Evolutionary conservation across 2,113 vertebrate species (phyloP), one percentile per base, ranked within the genome.

Genomic region (Dendropsophus ebraccatus): DNA sequence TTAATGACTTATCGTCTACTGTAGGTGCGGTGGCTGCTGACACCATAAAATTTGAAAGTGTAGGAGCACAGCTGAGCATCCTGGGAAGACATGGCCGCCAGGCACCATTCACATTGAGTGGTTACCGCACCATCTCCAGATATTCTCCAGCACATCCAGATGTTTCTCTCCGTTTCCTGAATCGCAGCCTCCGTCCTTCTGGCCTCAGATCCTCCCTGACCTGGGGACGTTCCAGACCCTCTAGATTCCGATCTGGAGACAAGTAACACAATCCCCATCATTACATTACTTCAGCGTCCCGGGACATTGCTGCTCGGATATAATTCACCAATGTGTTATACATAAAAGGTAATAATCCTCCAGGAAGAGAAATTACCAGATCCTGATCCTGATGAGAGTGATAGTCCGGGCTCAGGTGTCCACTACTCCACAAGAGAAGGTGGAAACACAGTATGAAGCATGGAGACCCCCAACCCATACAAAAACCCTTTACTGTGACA

Each of bases 101-200:
- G 23, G 49, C 35, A 77, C 35, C 10, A 19, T 67, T 76, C 45
- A 23, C 35, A 17, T 13, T 30, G n/a, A 28, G 7, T 50, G 37
- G 23, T 65, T 45, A 45, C 35, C 35, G 7, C 17, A 77, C 41
- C 72, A 25, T 13, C 58, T 7, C 72, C 65, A 70, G 35, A 82
- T 56, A 49, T 84, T 54, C 88, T 12, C 56, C 70, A 91, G 89
- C 88, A n/a, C n/a, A n/a, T n/a, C n/a, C n/a, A n/a, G n/a, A n/a
- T n/a, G n/a, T n/a, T n/a, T n/a, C n/a, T n/a, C n/a, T n/a, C n/a
- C 86, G 86, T 89, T 90, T 90, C 88, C 89, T 88, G 88, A 81
- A 89, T 83, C 28, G 87, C 83, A 91, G 90, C 89, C 88, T 88
- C 84, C 8, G 81, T n/a, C n/a, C n/a, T n/a, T n/a, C n/a, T n/a